A percentile compares a stretch with the other conserved stretches of the same genome.
phyloP scores from a whole-genome alignment of 2,797 vertebrate species.

The Enteromius radiatus region DNA sequence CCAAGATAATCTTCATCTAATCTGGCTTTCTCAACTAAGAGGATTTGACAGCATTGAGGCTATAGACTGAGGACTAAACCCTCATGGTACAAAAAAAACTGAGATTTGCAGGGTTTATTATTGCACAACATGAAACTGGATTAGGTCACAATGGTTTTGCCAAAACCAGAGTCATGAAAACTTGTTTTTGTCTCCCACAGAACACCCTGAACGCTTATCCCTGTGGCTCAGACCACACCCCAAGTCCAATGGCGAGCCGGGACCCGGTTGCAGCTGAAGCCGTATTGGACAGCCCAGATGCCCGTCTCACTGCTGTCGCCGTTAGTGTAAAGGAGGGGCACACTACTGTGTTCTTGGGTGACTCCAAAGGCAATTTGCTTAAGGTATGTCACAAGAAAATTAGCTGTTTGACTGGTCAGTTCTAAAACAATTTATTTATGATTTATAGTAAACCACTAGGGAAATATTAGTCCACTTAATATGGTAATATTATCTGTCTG shows the following conservation, averaged over 20 bases:
- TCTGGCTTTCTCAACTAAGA: slow-evolving; percentile 67
- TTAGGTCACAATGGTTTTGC: slow-evolving; percentile 1
- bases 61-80: slow-evolving; percentile 33
- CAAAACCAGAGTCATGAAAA: slow-evolving; percentile 4
- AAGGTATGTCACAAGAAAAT: slow-evolving; percentile 69
- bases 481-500: slow-evolving; percentile 35
- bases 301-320: slow-evolving; percentile 88
- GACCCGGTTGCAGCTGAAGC: slow-evolving; percentile 80
- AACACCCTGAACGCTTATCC: slow-evolving; percentile 93
- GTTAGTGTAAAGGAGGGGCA: slow-evolving; percentile 87
- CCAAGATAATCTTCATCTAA: slow-evolving; percentile 68
- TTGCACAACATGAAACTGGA: slow-evolving; percentile 35
- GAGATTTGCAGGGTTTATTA: slow-evolving; percentile 9
- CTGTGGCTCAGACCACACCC: slow-evolving; percentile 96
- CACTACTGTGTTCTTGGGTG: slow-evolving; percentile 91
- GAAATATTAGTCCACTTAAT: slow-evolving; percentile 33
- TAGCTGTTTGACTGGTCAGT: not conserved
- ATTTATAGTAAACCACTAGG: not conserved
- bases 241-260: slow-evolving; percentile 94
- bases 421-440: slow-evolving; percentile 13
- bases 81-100: slow-evolving; percentile 23
- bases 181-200: slow-evolving; percentile 67
- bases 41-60: slow-evolving; percentile 59
- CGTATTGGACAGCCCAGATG: slow-evolving; percentile 77
- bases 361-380: slow-evolving; percentile 89